Evolutionary conservation across 2,888 invertebrate species (phyloP).

Genomic region (Furcula furcula): DNA sequence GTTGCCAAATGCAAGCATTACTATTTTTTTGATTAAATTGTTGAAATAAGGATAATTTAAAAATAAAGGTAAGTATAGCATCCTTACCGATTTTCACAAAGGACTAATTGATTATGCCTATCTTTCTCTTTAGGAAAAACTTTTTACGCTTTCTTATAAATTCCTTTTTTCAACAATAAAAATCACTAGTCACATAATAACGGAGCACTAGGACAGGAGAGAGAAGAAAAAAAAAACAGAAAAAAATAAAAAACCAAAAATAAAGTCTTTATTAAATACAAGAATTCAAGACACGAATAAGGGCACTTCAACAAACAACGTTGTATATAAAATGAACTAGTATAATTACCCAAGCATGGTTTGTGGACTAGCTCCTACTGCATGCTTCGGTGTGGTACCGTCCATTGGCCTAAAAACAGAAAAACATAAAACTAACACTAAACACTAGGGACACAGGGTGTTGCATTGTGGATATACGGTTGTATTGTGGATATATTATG

Average conservation of each 20-base stretch:
- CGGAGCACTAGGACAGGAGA: conserved; percentile 1
- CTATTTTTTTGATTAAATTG: conserved; percentile 12
- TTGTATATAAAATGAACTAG: conserved; percentile 30
- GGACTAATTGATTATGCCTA: too few species aligned
- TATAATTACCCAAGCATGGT: conserved; percentile 85
- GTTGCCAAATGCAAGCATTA: conserved; percentile 5
- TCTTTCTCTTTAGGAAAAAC: too few species aligned
- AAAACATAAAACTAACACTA: conserved; percentile 75
- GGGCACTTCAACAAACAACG: too few species aligned
- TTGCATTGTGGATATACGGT: conserved; percentile 4
- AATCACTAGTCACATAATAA: background rate
- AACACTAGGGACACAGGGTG: conserved; percentile 48
- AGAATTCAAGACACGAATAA: background rate
- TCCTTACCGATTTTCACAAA: too few species aligned
- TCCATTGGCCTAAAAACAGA: conserved; percentile 85
- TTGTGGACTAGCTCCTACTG: conserved; percentile 82
- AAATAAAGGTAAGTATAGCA: background rate
- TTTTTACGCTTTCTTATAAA: too few species aligned
- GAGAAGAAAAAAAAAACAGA: background rate
- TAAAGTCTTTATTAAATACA: too few species aligned
- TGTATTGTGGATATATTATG: background rate
- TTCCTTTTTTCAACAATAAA: background rate
- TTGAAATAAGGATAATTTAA: conserved; percentile 6
- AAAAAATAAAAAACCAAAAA: conserved; percentile 2
- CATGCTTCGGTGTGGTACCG: conserved; percentile 80